These are phyloP conservation scores for Brevimyrus niger DNA, from an alignment of 2,113 vertebrate species.

Conservation along the genomic window DNA sequence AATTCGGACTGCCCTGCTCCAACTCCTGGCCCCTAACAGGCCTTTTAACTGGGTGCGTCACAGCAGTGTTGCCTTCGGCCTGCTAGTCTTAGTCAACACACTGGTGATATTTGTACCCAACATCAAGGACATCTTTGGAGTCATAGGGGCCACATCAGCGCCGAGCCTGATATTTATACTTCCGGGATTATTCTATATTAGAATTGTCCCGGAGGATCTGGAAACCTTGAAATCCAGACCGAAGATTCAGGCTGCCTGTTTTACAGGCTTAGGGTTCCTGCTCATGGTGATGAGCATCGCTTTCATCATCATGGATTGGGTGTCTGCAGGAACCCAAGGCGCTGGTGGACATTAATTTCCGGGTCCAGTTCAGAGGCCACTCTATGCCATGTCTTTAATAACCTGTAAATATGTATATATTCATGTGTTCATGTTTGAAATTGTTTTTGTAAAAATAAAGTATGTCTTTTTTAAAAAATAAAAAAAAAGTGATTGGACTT, in stretches of 20 bases:
- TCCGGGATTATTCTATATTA: constrained; percentile 76
- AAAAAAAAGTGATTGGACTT: too few relatives aligned
- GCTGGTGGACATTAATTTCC: too few relatives aligned
- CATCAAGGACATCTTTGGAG: constrained; percentile 64
- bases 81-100: constrained; percentile 66
- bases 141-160: constrained; percentile 74
- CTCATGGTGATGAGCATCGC: constrained; percentile 76
- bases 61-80: constrained; percentile 58
- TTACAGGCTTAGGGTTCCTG: constrained; percentile 66
- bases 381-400: too few relatives aligned
- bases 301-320: constrained; percentile 73
- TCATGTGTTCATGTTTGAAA: too few relatives aligned
- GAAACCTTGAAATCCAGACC: constrained; percentile 66
- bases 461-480: too few relatives aligned
- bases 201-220: constrained; percentile 63
- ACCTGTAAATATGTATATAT: too few relatives aligned
- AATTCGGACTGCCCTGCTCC: constrained; percentile 68
- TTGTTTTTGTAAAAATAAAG: too few relatives aligned
- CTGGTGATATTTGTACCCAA: constrained; percentile 60
- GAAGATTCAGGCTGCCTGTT: constrained; percentile 76
- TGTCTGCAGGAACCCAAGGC: constrained; percentile 55
- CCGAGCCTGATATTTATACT: constrained; percentile 82
- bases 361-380: too few relatives aligned
- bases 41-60: constrained; percentile 71
- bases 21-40: constrained; percentile 69